Evolutionary conservation across 2,888 invertebrate species (phyloP), one percentile per base, ranked within the genome.

Genomic region (Clunio marinus): DNA sequence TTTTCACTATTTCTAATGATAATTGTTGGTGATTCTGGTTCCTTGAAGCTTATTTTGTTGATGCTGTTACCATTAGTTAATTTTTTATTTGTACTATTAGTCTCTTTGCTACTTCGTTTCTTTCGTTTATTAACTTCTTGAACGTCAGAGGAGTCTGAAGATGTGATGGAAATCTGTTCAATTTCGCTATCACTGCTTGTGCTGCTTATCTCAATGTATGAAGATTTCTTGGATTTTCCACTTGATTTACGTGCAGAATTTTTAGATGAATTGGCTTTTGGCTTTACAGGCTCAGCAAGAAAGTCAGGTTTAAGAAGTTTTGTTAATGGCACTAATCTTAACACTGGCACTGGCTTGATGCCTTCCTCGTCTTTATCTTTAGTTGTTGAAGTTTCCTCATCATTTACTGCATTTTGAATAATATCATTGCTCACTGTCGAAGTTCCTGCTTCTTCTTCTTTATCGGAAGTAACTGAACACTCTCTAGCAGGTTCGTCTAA

Each of bases 191-290:
- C n/a, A n/a, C n/a, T n/a, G 17, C 58, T 58, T 17, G n/a, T 46
- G 22, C 68, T 68, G 20, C 68, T 68, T 1, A 68, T 41, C 41
- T 68, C 68, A 7, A 68, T 68, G 37, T 37, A 68, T 17, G 57
- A 37, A 7, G 41, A 13, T 51, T 68, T 68, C 1, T 20, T n/a
- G 2, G 28, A 13, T n/a, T 22, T 22, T 4, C 15, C 41, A 4
- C 45, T 63, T 22, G 51, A 55, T 24, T 57, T 66, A 15, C 55
- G 32, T 15, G 41, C 2, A 4, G 51, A 15, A 17, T 17, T 58
- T 2, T 3, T 7, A 2, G 17, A 2, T n/a, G 35, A 17, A n/a
- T n/a, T n/a, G n/a, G n/a, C n/a, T n/a, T n/a, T n/a, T 15, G 45
- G 2, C 15, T 63, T 45, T 4, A 4, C 24, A 15, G 41, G 63